A percentile compares a stretch with the other conserved stretches of the same genome.
Evolutionary conservation across 2,888 invertebrate genomes (phyloP).

Genomic region (Choristoneura rosaceana): DNA sequence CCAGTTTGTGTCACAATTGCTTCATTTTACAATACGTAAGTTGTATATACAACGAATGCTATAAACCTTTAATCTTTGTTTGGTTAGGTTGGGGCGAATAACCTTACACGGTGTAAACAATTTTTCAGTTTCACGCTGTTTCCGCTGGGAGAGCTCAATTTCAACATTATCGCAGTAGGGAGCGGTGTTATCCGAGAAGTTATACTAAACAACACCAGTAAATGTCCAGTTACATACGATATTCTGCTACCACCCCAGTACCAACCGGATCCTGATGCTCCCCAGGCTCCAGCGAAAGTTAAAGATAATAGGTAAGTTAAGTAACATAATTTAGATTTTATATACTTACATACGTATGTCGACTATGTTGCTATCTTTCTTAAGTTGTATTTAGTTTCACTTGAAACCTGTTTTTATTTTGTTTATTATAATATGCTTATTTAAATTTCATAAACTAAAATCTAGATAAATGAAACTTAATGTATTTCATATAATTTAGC

Average conservation of each 20-base stretch:
- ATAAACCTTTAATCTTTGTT: too few species aligned
- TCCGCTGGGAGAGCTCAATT: conserved; percentile 85
- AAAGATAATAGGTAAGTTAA: conserved; percentile 68
- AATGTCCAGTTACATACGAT: conserved; percentile 83
- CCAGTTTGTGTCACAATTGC: conserved; percentile 76
- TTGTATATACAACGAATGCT: background rate
- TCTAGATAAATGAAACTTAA: too few species aligned
- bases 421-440: too few species aligned
- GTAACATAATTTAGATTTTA: conserved; percentile 15
- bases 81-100: too few species aligned
- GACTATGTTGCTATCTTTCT: background rate
- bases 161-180: conserved; percentile 84
- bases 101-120: too few species aligned
- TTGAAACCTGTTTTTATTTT: too few species aligned
- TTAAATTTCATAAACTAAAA: too few species aligned
- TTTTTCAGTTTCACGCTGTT: conserved; percentile 82
- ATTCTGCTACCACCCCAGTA: conserved; percentile 70
- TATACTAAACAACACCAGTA: conserved; percentile 86
- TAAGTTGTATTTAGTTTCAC: too few species aligned
- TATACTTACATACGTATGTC: too few species aligned
- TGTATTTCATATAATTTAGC: too few species aligned
- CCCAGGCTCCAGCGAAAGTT: conserved; percentile 49
- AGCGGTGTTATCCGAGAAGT: conserved; percentile 82
- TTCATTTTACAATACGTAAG: conserved; percentile 81
- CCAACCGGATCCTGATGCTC: conserved; percentile 52